phyloP scores from a whole-genome alignment of 2,113 vertebrate species.

The Thalassoma bifasciatum region DNA sequence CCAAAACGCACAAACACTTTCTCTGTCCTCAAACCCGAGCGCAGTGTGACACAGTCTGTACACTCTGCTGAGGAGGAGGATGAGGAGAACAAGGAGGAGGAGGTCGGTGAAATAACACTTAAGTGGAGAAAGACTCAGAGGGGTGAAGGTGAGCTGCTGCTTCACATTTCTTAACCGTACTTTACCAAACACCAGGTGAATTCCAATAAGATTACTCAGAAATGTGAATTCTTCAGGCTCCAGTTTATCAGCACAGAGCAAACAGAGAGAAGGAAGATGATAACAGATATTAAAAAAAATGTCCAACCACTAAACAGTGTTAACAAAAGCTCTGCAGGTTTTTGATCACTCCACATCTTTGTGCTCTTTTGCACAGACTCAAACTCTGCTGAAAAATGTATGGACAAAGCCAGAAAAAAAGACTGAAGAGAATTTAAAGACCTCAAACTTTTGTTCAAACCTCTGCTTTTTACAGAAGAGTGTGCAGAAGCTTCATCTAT shows the following conservation, averaged over 20 bases:
- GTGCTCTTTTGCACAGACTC: not conserved
- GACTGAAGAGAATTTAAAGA: no score
- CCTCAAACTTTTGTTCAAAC: no score
- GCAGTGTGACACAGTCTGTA: slow-evolving; percentile 16
- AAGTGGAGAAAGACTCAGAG: not conserved
- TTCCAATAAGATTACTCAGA: not conserved
- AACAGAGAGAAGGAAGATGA: not conserved
- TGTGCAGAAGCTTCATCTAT: no score
- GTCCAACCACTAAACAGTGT: no score
- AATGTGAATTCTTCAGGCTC: not conserved
- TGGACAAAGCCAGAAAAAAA: no score
- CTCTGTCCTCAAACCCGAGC: slow-evolving; percentile 37
- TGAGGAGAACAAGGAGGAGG: not conserved
- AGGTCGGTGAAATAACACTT: not conserved
- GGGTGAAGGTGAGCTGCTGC: not conserved
- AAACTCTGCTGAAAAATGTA: no score
- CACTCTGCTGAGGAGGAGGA: not conserved
- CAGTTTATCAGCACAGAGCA: not conserved
- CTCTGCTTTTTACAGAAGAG: no score
- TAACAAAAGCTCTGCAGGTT: not conserved
- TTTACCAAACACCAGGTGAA: not conserved
- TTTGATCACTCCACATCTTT: not conserved
- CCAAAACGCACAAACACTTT: slow-evolving; percentile 48
- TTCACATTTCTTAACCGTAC: not conserved
- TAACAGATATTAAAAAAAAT: not conserved